Evolutionary conservation across 2,888 invertebrate genomes (phyloP), one percentile per base, ranked within the genome.

Genomic region (Acleris sparsana): DNA sequence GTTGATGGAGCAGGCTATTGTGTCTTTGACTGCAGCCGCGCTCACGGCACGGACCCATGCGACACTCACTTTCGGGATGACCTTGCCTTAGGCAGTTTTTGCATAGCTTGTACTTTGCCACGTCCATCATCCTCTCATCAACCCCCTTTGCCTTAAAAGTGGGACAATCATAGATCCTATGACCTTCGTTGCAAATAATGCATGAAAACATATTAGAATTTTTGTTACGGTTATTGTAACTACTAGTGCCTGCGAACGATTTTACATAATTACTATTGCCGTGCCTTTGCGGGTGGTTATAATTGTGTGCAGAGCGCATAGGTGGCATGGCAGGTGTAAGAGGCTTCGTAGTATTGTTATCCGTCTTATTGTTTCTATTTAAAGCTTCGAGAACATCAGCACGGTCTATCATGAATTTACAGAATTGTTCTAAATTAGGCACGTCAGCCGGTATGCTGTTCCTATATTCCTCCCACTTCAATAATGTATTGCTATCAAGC

Each of bases 151-250:
- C 52, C 46, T 70, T 71, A 53, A 71, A 72, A 7, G n/a, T 60
- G 33, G 62, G 63, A 52, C 71, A 72, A 22, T 71, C 71, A 63
- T 69, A 69, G 18, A 70, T 69, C 20, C 58, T 67, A 61, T 71
- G 61, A 7, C 63, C 56, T 16, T 56, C 39, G 53, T 67, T 59
- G 49, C 70, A 69, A 51, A 69, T 58, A 25, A 64, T 29, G 33
- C 67, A 70, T 17, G 25, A 13, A 55, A 22, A 58, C 16, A 48
- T 49, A 16, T 20, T 25, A 25, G 22, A 16, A 16, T 63, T 52
- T 57, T 57, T 55, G 51, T 43, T 17, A 43, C 39, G 22, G 39
- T 56, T 57, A 17, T 11, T 20, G 46, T 51, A 33, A 49, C 52
- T 52, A 18, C n/a, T 63, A 29, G 52, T 52, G 20, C 60, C 52